These are phyloP conservation scores for Rhegmatorhina hoffmannsi DNA, from an alignment of 2,113 vertebrate species.

Conservation along the genomic window DNA sequence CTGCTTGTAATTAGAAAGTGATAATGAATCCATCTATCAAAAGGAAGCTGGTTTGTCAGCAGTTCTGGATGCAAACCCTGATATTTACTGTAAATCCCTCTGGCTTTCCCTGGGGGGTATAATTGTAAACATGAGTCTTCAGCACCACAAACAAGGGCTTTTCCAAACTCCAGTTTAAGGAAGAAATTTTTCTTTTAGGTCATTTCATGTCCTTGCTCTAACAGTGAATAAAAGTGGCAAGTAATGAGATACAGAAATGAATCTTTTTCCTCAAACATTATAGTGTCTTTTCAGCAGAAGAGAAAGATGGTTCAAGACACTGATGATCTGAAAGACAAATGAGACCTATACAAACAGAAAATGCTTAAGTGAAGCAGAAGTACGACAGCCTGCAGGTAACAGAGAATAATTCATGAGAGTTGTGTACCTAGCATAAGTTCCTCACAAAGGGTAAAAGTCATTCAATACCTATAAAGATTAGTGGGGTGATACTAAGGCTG, in stretches of 20 bases:
- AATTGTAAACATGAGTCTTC: not conserved
- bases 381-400: not conserved
- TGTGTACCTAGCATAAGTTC: not conserved
- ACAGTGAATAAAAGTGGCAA: slow-evolving; percentile 10
- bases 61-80: slow-evolving; percentile 30
- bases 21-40: slow-evolving; percentile 86
- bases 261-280: slow-evolving; percentile 41
- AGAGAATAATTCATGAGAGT: not conserved
- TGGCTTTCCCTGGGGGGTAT: not conserved
- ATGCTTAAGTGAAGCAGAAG: slow-evolving; percentile 5
- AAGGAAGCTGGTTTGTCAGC: slow-evolving; percentile 73
- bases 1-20: slow-evolving; percentile 86
- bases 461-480: slow-evolving; percentile 26
- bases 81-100: slow-evolving; percentile 45
- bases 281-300: slow-evolving; percentile 22
- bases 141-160: not conserved
- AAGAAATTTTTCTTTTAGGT: slow-evolving; percentile 4
- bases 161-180: not conserved
- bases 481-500: slow-evolving; percentile 9
- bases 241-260: slow-evolving; percentile 20
- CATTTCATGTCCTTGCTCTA: not conserved
- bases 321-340: slow-evolving; percentile 45
- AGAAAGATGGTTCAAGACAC: not conserved
- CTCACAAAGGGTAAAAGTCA: slow-evolving; percentile 11
- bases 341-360: not conserved